Percentiles rank a stretch among this genome's conserved stretches.
Conservation (phyloP, 2,797 vertebrate genomes). For the Numenius phaeopus region DNA sequence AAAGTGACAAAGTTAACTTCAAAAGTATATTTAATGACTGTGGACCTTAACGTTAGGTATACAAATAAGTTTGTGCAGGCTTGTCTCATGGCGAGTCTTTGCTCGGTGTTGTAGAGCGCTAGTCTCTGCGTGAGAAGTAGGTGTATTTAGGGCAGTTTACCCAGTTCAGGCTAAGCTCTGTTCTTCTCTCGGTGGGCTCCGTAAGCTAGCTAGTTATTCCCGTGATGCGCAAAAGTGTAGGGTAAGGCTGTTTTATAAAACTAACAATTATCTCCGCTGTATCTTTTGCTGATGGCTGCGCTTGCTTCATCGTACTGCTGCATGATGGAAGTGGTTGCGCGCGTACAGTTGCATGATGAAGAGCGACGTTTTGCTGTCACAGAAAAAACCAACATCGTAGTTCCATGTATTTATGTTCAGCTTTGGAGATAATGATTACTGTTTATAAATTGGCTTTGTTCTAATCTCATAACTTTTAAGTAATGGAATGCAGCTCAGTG, state of each 20-base stretch:
- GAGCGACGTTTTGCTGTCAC: background rate
- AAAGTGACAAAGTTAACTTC: background rate
- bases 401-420: background rate
- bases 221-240: background rate
- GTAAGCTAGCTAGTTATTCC: background rate
- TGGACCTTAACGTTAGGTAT: rapidly evolving
- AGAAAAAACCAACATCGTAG: background rate
- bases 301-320: background rate
- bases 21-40: background rate
- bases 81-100: background rate
- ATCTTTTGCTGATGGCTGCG: background rate
- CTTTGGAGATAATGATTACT: background rate
- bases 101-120: background rate
- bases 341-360: background rate
- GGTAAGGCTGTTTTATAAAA: background rate
- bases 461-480: background rate
- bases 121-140: background rate
- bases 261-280: background rate
- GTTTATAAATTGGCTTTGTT: background rate
- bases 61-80: background rate
- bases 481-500: background rate
- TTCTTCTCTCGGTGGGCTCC: background rate
- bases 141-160: background rate
- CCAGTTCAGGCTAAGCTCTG: background rate
- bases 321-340: background rate